phyloP scores from a whole-genome alignment of 1,140 invertebrate species.

The Augochlora pura region DNA sequence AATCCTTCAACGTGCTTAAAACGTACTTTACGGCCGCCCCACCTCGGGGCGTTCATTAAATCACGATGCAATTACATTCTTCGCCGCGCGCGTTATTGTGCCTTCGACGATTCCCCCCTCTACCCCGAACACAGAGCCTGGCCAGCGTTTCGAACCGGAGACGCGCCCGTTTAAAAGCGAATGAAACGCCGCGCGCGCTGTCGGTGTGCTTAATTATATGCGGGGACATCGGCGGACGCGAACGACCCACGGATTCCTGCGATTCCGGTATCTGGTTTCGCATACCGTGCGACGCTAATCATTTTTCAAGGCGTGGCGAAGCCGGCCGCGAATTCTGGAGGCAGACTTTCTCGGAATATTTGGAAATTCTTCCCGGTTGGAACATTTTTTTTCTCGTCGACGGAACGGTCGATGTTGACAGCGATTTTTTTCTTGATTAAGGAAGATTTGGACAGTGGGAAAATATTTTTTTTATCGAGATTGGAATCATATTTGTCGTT shows the following conservation, averaged over 20 bases:
- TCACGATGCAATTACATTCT: slow-evolving; percentile 61
- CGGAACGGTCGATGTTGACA: no score
- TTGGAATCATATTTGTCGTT: no score
- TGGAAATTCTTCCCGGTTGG: no score
- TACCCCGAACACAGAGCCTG: not conserved
- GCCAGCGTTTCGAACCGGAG: slow-evolving; percentile 52
- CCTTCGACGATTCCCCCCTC: slow-evolving; percentile 17
- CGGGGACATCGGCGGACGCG: slow-evolving; percentile 33
- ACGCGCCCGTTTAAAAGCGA: slow-evolving; percentile 59
- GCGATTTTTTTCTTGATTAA: no score
- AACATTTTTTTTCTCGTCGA: no score
- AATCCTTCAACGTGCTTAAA: slow-evolving; percentile 55
- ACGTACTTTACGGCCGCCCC: slow-evolving; percentile 42
- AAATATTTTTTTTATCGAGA: no score
- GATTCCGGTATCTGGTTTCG: slow-evolving; percentile 53
- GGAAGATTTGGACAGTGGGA: no score
- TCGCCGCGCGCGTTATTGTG: slow-evolving; percentile 56
- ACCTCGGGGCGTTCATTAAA: slow-evolving; percentile 51
- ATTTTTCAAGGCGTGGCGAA: slow-evolving; percentile 50
- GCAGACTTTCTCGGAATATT: no score
- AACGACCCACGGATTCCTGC: slow-evolving; percentile 56
- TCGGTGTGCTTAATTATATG: slow-evolving; percentile 52
- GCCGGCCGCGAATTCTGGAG: no score
- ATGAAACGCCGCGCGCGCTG: slow-evolving; percentile 45
- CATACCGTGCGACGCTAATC: slow-evolving; percentile 33